Conservation (phyloP, 2,113 vertebrate genomes). For the Prionailurus bengalensis region DNA sequence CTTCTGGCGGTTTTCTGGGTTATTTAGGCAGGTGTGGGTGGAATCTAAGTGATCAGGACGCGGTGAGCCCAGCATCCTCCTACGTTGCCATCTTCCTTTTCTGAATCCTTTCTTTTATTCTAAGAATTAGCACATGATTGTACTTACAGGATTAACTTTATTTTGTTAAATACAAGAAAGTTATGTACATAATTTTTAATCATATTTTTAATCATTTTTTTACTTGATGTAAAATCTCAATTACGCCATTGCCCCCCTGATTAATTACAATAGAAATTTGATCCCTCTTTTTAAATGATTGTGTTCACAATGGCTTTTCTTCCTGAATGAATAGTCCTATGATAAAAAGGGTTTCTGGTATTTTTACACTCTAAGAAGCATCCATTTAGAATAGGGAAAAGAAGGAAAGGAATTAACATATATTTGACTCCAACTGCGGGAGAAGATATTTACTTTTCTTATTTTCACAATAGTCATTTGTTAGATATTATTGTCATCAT, state of each 20-base stretch:
- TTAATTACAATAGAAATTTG: conserved; percentile 19
- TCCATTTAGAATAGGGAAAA: not conserved
- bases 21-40: no score
- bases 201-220: not conserved
- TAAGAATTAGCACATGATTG: conserved; percentile 29
- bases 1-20: no score
- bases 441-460: not conserved
- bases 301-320: not conserved
- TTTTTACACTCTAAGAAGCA: not conserved
- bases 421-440: not conserved
- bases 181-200: not conserved
- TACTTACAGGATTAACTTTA: not conserved
- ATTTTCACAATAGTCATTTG: not conserved
- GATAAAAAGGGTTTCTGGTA: not conserved
- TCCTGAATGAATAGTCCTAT: not conserved
- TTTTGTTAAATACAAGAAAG: conserved; percentile 27
- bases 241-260: not conserved
- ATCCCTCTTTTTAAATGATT: not conserved
- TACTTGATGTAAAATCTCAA: not conserved
- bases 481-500: not conserved
- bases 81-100: no score
- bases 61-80: no score
- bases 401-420: not conserved
- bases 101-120: not conserved
- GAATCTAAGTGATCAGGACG: no score